These are phyloP conservation scores for Orussus abietinus DNA, from an alignment of 1,140 invertebrate species.

Conservation along the genomic window DNA sequence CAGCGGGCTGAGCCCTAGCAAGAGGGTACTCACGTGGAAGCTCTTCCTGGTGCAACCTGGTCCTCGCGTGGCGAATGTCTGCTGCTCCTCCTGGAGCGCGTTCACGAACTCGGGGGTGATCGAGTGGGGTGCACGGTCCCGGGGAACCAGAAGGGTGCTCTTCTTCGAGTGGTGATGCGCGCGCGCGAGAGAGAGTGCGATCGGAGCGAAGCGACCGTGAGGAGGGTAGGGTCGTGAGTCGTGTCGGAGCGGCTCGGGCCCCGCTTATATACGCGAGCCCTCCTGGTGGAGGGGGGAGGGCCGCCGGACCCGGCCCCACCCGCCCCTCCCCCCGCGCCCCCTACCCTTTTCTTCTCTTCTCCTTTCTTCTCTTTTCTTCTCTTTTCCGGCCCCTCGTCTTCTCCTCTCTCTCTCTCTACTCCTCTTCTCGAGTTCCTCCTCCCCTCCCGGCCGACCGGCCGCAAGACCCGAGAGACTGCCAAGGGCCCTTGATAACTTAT, in stretches of 20 bases:
- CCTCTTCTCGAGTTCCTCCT: conserved; percentile 15
- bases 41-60: too few relatives aligned
- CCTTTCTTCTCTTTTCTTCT: conserved; percentile 11
- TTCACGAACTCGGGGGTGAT: too few relatives aligned
- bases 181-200: conserved; percentile 29
- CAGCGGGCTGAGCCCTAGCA: too few relatives aligned
- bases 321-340: conserved; percentile 16
- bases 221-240: conserved; percentile 52
- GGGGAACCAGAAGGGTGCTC: too few relatives aligned
- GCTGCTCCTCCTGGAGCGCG: too few relatives aligned
- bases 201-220: conserved; percentile 24
- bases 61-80: too few relatives aligned
- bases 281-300: conserved; percentile 20
- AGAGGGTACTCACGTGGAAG: too few relatives aligned
- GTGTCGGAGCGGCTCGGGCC: conserved; percentile 43
- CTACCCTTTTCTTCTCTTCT: conserved; percentile 23
- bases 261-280: conserved; percentile 48
- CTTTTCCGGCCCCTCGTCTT: conserved; percentile 10
- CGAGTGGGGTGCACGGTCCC: too few relatives aligned
- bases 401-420: conserved; percentile 3
- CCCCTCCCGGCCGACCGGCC: conserved; percentile 5
- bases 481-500: too few relatives aligned
- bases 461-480: too few relatives aligned
- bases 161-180: conserved; percentile 20
- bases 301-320: conserved; percentile 17